Evolutionary conservation across 2,797 vertebrate species (phyloP).

Genomic region (Gallinago stenura): DNA sequence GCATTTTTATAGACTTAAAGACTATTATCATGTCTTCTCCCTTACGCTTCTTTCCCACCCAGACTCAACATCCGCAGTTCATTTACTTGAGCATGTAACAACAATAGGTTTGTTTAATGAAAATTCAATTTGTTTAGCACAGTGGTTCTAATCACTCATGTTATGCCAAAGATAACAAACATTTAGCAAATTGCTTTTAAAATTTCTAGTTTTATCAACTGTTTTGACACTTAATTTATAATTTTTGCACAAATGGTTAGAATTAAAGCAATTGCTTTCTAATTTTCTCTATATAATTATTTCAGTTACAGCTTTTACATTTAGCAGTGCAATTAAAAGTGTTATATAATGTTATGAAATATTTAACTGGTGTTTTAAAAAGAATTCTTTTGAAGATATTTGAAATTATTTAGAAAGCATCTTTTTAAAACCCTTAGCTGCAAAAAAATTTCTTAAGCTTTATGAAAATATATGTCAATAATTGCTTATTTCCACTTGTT

Average conservation of each 20-base stretch:
- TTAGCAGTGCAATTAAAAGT: not conserved
- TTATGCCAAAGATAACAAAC: constrained; percentile 58
- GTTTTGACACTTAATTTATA: constrained; percentile 31
- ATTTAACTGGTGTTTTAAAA: not conserved
- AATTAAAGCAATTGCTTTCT: constrained; percentile 8
- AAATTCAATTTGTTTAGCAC: constrained; percentile 22
- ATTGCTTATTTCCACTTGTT: not conserved
- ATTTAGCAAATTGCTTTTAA: constrained; percentile 9
- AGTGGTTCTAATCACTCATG: not conserved
- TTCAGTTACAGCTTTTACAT: not conserved
- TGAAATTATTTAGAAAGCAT: not conserved
- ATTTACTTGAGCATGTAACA: not conserved
- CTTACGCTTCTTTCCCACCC: not conserved
- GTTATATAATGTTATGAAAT: not conserved
- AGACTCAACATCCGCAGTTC: constrained; percentile 44
- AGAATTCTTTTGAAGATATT: not conserved
- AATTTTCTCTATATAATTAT: not conserved
- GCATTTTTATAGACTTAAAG: not conserved
- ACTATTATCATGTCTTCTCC: not conserved
- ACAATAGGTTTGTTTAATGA: constrained; percentile 31
- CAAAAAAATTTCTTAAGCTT: not conserved
- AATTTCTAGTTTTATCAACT: constrained; percentile 23
- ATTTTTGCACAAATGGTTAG: constrained; percentile 36
- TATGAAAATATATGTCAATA: not conserved
- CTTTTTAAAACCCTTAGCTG: not conserved